Conservation (phyloP, 2,888 invertebrate species). For the Lycocerus yunnanus region DNA sequence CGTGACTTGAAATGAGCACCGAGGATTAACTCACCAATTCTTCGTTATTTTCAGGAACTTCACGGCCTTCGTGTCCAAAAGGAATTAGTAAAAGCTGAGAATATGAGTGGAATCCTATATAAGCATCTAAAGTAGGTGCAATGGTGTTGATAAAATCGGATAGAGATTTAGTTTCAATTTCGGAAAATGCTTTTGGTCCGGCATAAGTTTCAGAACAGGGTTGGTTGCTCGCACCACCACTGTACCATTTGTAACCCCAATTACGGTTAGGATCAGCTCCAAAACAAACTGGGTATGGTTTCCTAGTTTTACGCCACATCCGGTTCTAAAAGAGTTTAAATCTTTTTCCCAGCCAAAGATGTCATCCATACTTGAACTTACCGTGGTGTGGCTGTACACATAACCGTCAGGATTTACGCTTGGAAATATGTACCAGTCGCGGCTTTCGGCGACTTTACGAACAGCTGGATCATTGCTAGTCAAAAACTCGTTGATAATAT, state of each 20-base stretch:
- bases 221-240: conserved; percentile 60
- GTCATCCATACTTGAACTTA: conserved; percentile 43
- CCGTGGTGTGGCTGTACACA: conserved; percentile 60
- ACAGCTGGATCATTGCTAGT: conserved; percentile 62
- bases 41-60: conserved; percentile 62
- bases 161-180: conserved; percentile 53
- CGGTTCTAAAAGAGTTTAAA: conserved; percentile 57
- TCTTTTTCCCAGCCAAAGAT: background rate
- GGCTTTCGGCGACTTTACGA: conserved; percentile 63
- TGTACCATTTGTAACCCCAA: conserved; percentile 62
- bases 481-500: conserved; percentile 71
- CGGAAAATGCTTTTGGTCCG: conserved; percentile 62
- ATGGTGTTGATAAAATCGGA: conserved; percentile 60
- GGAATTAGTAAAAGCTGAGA: conserved; percentile 72
- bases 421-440: conserved; percentile 78
- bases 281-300: conserved; percentile 55
- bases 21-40: conserved; percentile 57
- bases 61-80: conserved; percentile 65
- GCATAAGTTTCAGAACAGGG: conserved; percentile 66
- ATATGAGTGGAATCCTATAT: conserved; percentile 75
- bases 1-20: no score
- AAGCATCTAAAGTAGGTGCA: conserved; percentile 60
- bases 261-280: conserved; percentile 67
- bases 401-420: conserved; percentile 79
- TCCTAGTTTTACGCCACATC: conserved; percentile 72